phyloP scores from a whole-genome alignment of 2,797 vertebrate species.

The Phataginus tricuspis region DNA sequence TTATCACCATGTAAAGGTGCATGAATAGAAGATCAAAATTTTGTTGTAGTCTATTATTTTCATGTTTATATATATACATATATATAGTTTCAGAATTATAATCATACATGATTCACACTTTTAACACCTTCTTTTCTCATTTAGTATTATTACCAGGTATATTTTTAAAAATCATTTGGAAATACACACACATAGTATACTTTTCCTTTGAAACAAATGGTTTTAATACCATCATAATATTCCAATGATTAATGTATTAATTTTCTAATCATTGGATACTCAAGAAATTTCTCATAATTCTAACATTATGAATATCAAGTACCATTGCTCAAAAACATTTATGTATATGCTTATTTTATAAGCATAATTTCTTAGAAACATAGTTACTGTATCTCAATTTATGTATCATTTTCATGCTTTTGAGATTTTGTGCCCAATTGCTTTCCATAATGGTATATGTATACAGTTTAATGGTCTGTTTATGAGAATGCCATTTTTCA shows the following conservation, averaged over 20 bases:
- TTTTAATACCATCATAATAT: conserved; percentile 7
- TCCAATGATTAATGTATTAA: conserved; percentile 2
- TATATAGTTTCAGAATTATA: neutral
- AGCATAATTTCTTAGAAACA: neutral
- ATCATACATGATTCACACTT: neutral
- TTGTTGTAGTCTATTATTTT: neutral
- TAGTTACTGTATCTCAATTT: neutral
- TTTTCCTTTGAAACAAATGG: neutral
- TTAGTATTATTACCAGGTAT: neutral
- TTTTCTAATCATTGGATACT: neutral
- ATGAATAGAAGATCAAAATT: neutral
- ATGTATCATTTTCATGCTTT: neutral
- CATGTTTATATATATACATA: neutral
- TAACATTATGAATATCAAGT: neutral
- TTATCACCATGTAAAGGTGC: neutral
- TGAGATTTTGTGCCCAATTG: neutral
- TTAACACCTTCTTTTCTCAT: neutral
- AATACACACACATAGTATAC: neutral
- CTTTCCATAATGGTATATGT: neutral
- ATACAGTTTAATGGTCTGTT: conserved; percentile 12
- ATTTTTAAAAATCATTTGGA: neutral
- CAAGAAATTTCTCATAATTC: neutral
- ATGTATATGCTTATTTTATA: neutral
- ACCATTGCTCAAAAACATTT: conserved; percentile 27
- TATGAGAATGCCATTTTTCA: neutral